A percentile compares a stretch with the other conserved stretches of the same genome.
These are phyloP conservation scores for Halcyon chelicuti DNA, from an alignment of 2,797 vertebrate species.

Conservation along the genomic window DNA sequence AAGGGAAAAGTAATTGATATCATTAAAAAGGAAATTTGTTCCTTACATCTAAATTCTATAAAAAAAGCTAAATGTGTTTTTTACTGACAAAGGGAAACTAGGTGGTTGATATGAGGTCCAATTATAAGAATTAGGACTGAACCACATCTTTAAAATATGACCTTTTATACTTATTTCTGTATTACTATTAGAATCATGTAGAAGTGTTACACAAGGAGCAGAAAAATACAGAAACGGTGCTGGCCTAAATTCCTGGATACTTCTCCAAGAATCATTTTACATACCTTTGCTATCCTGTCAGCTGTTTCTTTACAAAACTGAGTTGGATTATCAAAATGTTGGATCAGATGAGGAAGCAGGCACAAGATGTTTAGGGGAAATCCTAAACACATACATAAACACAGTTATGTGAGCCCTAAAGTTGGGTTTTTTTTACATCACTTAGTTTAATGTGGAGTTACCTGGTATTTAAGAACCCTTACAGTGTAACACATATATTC, in stretches of 20 bases:
- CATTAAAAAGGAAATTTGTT: neutral
- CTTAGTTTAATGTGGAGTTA: neutral
- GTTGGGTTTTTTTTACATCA: neutral
- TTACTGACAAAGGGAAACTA: neutral
- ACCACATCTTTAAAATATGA: neutral
- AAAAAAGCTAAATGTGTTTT: neutral
- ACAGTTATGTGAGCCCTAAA: neutral
- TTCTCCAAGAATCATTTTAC: neutral
- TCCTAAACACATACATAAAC: slow-evolving; percentile 80
- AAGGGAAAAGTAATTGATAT: neutral
- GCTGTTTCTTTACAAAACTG: slow-evolving; percentile 98
- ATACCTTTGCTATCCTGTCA: slow-evolving; percentile 94
- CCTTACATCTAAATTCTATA: neutral
- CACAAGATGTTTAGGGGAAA: slow-evolving; percentile 98
- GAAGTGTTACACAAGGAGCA: neutral
- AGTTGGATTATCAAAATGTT: slow-evolving; percentile 98
- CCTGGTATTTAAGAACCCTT: neutral
- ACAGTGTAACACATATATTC: neutral
- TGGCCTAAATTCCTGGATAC: neutral
- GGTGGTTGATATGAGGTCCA: neutral
- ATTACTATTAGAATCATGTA: neutral
- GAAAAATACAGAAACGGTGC: neutral
- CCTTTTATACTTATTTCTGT: neutral
- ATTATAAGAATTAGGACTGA: neutral
- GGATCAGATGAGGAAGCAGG: slow-evolving; percentile 97